Evolutionary conservation across 2,113 vertebrate genomes (phyloP).

Genomic region (Oncorhynchus masou): DNA sequence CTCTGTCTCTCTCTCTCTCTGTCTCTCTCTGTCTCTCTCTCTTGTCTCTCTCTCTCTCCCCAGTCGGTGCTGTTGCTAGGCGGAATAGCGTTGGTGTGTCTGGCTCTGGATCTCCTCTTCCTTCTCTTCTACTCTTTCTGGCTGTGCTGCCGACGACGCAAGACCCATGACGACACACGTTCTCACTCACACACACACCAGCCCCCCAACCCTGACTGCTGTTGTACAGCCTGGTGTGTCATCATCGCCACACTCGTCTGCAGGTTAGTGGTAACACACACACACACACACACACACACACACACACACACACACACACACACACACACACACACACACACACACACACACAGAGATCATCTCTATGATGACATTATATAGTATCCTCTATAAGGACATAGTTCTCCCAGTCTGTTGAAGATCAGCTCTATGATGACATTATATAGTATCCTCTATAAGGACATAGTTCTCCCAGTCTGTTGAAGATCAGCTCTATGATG

Average conservation of each 20-base stretch:
- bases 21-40: too few species aligned
- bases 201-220: slow-evolving; percentile 91
- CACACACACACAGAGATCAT: background rate
- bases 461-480: too few species aligned
- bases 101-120: slow-evolving; percentile 92
- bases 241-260: slow-evolving; percentile 96
- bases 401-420: too few species aligned
- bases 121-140: slow-evolving; percentile 96
- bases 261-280: slow-evolving; percentile 78
- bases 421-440: too few species aligned
- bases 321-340: background rate
- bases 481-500: too few species aligned
- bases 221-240: slow-evolving; percentile 97
- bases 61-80: slow-evolving; percentile 91
- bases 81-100: slow-evolving; percentile 82
- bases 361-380: too few species aligned
- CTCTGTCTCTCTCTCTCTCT: too few species aligned
- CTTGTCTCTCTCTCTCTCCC: background rate
- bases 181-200: slow-evolving; percentile 70
- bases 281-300: background rate
- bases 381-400: too few species aligned
- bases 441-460: too few species aligned
- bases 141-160: slow-evolving; percentile 93
- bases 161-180: slow-evolving; percentile 74
- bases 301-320: slow-evolving; percentile 1